These are phyloP conservation scores for Phyllotreta striolata DNA, from an alignment of 2,888 invertebrate genomes.

Conservation along the genomic window DNA sequence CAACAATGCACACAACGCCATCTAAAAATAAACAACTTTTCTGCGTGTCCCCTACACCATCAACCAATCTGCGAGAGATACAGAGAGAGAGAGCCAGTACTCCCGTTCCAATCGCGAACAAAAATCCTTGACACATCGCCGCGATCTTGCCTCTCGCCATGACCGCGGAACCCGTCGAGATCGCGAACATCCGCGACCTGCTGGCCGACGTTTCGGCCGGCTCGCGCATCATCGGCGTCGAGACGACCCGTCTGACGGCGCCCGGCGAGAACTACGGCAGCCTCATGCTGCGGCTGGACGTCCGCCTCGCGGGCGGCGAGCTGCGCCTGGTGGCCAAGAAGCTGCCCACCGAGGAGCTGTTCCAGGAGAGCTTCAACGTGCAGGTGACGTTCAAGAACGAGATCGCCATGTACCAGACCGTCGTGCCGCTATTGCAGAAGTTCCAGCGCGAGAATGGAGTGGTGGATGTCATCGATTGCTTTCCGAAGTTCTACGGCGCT, in stretches of 20 bases:
- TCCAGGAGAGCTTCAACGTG: slow-evolving; percentile 2
- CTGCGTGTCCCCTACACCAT: no score
- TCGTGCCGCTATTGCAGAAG: slow-evolving; percentile 3
- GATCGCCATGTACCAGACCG: slow-evolving; percentile 11
- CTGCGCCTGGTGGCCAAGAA: slow-evolving; percentile 10
- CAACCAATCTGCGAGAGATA: no score
- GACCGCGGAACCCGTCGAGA: neutral
- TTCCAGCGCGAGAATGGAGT: slow-evolving; percentile 8
- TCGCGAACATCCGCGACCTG: neutral
- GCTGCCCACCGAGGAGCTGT: slow-evolving; percentile 8
- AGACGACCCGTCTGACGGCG: slow-evolving; percentile 10
- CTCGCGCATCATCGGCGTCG: neutral
- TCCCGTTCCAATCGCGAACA: no score
- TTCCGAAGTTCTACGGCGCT: slow-evolving; percentile 9
- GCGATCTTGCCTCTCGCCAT: neutral
- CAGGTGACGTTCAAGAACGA: slow-evolving; percentile 11
- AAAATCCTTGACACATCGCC: no score
- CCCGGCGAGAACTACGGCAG: slow-evolving; percentile 25
- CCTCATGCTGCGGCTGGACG: slow-evolving; percentile 22
- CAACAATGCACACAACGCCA: no score
- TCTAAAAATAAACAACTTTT: no score
- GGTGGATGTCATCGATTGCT: slow-evolving; percentile 3
- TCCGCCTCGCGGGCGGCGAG: neutral
- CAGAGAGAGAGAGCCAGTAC: no score
- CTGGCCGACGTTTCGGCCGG: neutral